Percentiles rank a stretch among this genome's conserved stretches.
phyloP scores from a whole-genome alignment of 2,797 vertebrate species.

The Chromobotia macracanthus region DNA sequence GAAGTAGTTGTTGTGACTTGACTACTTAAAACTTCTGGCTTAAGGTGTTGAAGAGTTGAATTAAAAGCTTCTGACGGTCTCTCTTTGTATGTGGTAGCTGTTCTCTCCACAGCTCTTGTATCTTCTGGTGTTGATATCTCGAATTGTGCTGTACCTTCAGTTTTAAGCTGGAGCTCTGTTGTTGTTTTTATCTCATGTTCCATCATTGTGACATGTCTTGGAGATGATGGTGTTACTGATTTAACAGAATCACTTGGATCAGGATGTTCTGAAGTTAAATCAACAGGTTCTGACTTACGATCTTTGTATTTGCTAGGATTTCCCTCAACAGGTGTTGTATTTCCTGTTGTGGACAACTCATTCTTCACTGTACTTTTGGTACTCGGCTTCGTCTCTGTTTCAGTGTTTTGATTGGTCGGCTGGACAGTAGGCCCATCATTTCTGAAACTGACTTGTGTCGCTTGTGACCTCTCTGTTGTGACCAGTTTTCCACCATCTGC shows the following conservation, averaged over 20 bases:
- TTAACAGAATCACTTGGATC: neutral
- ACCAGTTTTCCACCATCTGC: too few relatives aligned
- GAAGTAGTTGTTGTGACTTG: neutral
- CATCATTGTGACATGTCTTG: neutral
- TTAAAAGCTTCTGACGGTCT: neutral
- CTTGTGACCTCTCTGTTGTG: too few relatives aligned
- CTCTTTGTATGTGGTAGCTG: neutral
- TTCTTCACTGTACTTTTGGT: neutral
- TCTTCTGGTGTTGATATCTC: neutral
- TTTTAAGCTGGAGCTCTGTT: neutral
- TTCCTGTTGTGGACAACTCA: neutral
- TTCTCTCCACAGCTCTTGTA: neutral
- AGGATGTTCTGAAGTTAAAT: neutral
- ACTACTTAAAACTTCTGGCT: neutral
- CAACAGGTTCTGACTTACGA: neutral
- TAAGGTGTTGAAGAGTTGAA: neutral
- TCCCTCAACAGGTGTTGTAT: neutral
- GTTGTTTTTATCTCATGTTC: neutral
- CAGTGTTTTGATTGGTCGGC: too few relatives aligned
- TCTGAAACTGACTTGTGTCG: too few relatives aligned
- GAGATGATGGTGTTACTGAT: neutral
- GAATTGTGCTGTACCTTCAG: neutral
- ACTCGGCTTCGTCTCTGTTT: too few relatives aligned
- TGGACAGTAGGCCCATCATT: too few relatives aligned
- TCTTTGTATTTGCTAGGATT: neutral